Evolutionary conservation across 2,888 invertebrate genomes (phyloP).

Genomic region (Agrotis puta): DNA sequence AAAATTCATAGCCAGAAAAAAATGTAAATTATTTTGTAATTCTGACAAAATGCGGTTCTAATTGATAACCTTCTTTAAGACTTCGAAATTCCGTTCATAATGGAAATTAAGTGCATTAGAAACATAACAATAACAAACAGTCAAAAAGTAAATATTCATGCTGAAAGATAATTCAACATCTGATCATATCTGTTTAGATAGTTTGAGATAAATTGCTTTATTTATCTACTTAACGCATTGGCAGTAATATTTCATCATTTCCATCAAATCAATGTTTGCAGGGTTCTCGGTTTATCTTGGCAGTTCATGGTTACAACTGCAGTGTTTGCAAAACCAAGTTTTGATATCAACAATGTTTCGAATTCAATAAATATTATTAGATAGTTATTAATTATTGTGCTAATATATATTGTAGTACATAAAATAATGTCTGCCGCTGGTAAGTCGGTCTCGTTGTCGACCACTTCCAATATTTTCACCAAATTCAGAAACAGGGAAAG

Average conservation of each 20-base stretch:
- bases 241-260: constrained; percentile 43
- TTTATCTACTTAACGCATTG: constrained; percentile 24
- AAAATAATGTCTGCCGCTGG: not conserved
- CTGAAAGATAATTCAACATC: constrained; percentile 15
- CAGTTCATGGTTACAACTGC: constrained; percentile 27
- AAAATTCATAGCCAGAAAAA: too few relatives aligned
- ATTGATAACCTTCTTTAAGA: too few relatives aligned
- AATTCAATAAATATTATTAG: not conserved
- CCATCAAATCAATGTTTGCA: constrained; percentile 23
- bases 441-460: not conserved
- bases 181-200: constrained; percentile 24
- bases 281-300: constrained; percentile 37
- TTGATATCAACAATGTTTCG: constrained; percentile 26
- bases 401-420: constrained; percentile 5
- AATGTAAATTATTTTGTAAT: too few relatives aligned
- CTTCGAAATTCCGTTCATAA: not conserved
- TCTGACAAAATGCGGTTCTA: too few relatives aligned
- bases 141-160: not conserved
- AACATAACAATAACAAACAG: not conserved
- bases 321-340: constrained; percentile 19
- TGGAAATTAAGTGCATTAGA: not conserved
- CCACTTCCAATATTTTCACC: not conserved
- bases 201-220: constrained; percentile 30
- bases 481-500: too few relatives aligned
- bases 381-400: constrained; percentile 3